Evolutionary conservation across 2,888 invertebrate genomes (phyloP), one percentile per base, ranked within the genome.

Genomic region (Heterodera filipjevi): DNA sequence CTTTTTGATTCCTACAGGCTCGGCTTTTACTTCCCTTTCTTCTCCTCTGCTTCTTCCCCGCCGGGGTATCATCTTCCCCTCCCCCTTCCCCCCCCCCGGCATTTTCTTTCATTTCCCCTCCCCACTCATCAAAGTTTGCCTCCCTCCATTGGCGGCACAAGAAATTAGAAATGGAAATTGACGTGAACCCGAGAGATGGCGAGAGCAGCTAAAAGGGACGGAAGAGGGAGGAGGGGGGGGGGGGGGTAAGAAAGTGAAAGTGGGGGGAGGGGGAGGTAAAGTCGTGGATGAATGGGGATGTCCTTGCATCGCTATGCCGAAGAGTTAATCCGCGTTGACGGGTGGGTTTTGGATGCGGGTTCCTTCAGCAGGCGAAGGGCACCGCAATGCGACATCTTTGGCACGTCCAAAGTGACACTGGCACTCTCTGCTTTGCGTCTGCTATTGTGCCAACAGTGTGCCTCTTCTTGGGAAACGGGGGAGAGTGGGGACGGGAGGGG

Each of bases 121-220:
- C 44, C 27, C 22, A 12, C 35, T 3, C 35, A 22, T 77, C 27
- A 27, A 59, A 33, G 32, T 22, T 46, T 22, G 44, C 76, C 14
- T 49, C 16, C 46, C 46, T 14, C 44, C 27, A 30, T 46, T n/a
- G 10, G 27, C 32, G 32, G 46, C 46, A 39, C 19, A 59, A 49
- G 30, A 77, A 70, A 77, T 46, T 72, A 59, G 66, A 77, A 77
- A 49, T 44, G 70, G 77, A 77, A 77, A 77, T 49, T 39, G 71
- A 68, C 68, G 71, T 49, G 44, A 77, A 77, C 46, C 44, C 32
- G 22, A 76, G 44, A 70, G 32, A 76, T 33, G 30, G 35, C n/a
- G 76, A 64, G 76, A 73, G n/a, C 66, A 32, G 32, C 35, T 72
- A 30, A 64, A 75, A 35, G 49, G 33, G 68, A 32, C 19, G 27